These are phyloP conservation scores for Mamestra configurata DNA, from an alignment of 1,140 invertebrate species.

Conservation along the genomic window DNA sequence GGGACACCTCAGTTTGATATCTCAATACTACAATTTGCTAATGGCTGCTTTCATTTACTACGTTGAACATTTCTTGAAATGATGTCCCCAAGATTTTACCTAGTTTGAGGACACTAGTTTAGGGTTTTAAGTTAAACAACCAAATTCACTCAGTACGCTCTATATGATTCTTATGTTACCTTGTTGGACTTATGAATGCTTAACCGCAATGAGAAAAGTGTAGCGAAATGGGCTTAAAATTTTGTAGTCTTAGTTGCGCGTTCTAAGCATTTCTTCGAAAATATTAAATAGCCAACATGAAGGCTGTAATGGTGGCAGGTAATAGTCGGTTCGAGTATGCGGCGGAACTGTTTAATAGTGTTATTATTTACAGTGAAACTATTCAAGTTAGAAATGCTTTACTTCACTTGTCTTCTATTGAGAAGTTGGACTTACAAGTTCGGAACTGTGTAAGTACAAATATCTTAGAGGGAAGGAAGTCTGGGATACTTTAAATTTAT, in stretches of 20 bases:
- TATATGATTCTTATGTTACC: too few relatives aligned
- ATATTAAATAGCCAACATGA: conserved; percentile 28
- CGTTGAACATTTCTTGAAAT: background rate
- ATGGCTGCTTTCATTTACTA: background rate
- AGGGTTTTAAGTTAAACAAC: too few relatives aligned
- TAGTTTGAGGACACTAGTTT: too few relatives aligned
- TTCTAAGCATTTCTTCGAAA: conserved; percentile 35
- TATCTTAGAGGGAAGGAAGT: background rate
- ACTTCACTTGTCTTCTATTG: background rate
- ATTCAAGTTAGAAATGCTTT: conserved; percentile 2
- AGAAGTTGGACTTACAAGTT: background rate
- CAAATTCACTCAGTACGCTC: too few relatives aligned
- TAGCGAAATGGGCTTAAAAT: background rate
- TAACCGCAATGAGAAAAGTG: conserved; percentile 4
- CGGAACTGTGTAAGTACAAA: background rate
- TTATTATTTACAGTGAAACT: conserved; percentile 40
- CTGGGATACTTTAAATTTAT: conserved; percentile 1
- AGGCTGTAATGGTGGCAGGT: conserved; percentile 25
- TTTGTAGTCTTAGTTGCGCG: background rate
- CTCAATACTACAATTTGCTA: conserved; percentile 3
- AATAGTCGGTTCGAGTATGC: conserved; percentile 16
- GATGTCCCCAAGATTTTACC: too few relatives aligned
- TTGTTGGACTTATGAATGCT: background rate
- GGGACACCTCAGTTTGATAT: background rate
- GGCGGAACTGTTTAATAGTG: conserved; percentile 19